Evolutionary conservation across 2,113 vertebrate genomes (phyloP).

Genomic region (Patagioenas fasciata): DNA sequence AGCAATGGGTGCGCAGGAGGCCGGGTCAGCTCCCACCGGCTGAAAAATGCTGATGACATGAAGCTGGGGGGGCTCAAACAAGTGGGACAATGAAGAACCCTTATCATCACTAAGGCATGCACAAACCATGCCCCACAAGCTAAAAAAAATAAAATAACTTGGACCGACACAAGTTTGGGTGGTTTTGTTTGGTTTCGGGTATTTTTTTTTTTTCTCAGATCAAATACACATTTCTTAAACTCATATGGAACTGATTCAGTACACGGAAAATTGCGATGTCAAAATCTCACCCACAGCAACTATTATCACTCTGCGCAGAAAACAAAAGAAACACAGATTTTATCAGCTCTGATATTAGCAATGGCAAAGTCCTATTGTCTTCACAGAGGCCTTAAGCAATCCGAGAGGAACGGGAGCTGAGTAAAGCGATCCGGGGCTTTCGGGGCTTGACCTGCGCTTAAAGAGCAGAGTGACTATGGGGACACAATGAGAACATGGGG

Average conservation of each 20-base stretch:
- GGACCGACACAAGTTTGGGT: neutral
- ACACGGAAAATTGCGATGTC: neutral
- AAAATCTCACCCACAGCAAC: constrained; percentile 1
- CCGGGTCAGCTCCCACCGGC: neutral
- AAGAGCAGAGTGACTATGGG: neutral
- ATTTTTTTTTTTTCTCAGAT: neutral
- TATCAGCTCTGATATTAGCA: neutral
- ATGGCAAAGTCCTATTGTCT: neutral
- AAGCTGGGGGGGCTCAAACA: neutral
- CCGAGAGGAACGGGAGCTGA: neutral
- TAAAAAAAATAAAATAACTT: neutral
- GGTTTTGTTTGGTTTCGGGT: neutral
- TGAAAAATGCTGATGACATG: neutral
- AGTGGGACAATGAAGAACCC: neutral
- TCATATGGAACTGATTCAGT: constrained; percentile 22
- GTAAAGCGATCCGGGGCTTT: neutral
- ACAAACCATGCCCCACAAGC: neutral
- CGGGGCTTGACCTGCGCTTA: neutral
- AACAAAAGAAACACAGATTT: constrained; percentile 29
- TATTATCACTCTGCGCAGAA: neutral
- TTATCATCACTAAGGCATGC: neutral
- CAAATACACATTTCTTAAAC: neutral
- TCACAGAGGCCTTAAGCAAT: neutral
- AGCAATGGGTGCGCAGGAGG: neutral
- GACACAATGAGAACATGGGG: neutral